Base-by-base conservation (phyloP, 1,140 invertebrate genomes). In the Heliconius himera region DNA sequence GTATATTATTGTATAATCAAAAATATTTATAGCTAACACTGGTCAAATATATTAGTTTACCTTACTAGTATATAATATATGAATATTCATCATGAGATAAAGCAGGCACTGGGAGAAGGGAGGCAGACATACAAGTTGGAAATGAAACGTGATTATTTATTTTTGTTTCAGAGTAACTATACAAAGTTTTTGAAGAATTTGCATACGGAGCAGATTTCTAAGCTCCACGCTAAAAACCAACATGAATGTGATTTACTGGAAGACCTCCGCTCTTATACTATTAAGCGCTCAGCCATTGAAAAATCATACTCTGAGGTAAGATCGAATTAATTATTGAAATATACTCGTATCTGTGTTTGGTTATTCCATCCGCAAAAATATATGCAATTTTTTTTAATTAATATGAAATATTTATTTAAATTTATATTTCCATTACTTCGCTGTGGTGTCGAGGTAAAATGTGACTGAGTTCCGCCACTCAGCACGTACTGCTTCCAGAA, bases 191-290 rank as follows among this genome's bases (percentile, higher is more conserved):
- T 98, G 80, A 98, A 98, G 95, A 98, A 98, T 95, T 95, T 99
- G 73, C 98, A 99, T 91, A 96, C 97, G 75, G 98, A 99, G 94
- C 98, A 99, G 94, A 96, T 98, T 73, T 96, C 97, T 8, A 99
- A 99, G 95, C 96, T 99, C 82, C 97, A 98, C 91, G 96, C 97
- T 38, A 99, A 99, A 94, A 99, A 99, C 93, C 98, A 99, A 93
- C 98, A 99, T 95, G 98, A 99, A 91, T 98, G 98, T 94, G 98
- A 99, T 91, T 95, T 99, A 79, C 95, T 99, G 71, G 98, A 99
- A 95, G 98, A 99, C 91, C 97, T 99, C 73, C 97, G 98, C 95
- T 98, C 97, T 88, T 99, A 98, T 93, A 97, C 97, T 56, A 97
- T 99, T 88, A 98, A 99, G 91, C 96, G 98, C 84, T 98, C 98